Conservation (phyloP, 2,888 invertebrate genomes). For the Dysmachus trigonus region DNA sequence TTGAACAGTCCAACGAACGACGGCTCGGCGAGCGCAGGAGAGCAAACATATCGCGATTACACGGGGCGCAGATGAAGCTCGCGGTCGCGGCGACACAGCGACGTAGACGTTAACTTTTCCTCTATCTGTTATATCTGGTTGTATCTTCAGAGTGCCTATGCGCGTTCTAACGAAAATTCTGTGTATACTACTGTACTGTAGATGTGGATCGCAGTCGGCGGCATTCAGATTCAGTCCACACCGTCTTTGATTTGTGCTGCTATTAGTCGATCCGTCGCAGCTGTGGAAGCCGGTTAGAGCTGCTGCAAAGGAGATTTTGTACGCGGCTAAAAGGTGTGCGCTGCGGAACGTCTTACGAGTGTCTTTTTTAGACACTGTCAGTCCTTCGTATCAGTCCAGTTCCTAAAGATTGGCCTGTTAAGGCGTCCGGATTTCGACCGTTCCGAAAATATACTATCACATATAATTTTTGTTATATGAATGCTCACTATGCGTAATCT, state of each 20-base stretch:
- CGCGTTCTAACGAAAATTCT: constrained; percentile 22
- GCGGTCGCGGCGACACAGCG: background rate
- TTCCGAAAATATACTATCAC: background rate
- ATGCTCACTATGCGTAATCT: background rate
- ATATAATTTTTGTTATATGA: background rate
- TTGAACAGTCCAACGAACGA: background rate
- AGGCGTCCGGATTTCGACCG: background rate
- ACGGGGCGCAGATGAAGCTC: background rate
- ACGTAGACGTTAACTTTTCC: constrained; percentile 18
- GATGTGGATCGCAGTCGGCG: background rate
- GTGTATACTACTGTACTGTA: background rate
- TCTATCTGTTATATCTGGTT: background rate
- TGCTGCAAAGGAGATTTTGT: background rate
- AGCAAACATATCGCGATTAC: background rate
- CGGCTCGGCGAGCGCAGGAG: background rate
- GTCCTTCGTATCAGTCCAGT: background rate
- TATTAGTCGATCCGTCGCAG: constrained; percentile 17
- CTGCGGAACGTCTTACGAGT: background rate
- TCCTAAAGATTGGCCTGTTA: background rate
- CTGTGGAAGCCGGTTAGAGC: constrained; percentile 10
- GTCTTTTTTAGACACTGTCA: background rate
- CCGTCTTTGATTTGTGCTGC: constrained; percentile 8
- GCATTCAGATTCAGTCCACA: background rate
- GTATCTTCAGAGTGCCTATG: constrained; percentile 10
- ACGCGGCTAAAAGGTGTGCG: background rate